Evolutionary conservation across 2,113 vertebrate genomes (phyloP).

Genomic region (Esox niger): DNA sequence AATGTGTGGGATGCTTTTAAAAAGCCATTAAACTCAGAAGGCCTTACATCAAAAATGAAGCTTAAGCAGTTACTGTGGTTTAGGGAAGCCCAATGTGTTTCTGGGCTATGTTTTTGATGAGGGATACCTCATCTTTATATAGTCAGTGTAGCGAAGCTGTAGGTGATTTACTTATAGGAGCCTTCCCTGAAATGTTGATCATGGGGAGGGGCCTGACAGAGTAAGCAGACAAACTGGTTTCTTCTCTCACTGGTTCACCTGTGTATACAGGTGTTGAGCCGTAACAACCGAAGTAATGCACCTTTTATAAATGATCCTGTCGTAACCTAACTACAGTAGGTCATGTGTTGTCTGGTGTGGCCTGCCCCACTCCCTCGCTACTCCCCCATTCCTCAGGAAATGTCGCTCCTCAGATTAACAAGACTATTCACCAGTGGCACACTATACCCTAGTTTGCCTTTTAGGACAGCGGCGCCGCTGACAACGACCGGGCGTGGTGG

Average conservation of each 20-base stretch:
- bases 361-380: neutral
- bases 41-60: too few species aligned
- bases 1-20: too few species aligned
- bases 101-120: constrained; percentile 36
- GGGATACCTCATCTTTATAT: neutral
- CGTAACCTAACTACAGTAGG: too few species aligned
- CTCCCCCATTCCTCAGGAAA: constrained; percentile 13
- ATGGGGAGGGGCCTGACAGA: too few species aligned
- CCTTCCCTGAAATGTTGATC: too few species aligned
- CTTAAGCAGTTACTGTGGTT: too few species aligned
- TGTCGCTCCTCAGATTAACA: constrained; percentile 50
- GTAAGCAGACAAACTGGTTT: too few species aligned
- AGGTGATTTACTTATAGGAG: too few species aligned
- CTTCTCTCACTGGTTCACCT: neutral
- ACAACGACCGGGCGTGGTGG: constrained; percentile 45
- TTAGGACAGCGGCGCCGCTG: constrained; percentile 26
- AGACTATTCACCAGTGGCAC: too few species aligned
- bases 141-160: neutral
- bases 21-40: too few species aligned
- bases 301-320: neutral
- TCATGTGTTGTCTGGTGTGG: neutral
- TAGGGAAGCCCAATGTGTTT: constrained; percentile 6
- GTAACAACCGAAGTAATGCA: neutral
- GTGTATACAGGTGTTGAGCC: neutral
- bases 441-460: too few species aligned